Conservation (phyloP, 2,888 invertebrate species). For the Zaprionus lineosus region DNA sequence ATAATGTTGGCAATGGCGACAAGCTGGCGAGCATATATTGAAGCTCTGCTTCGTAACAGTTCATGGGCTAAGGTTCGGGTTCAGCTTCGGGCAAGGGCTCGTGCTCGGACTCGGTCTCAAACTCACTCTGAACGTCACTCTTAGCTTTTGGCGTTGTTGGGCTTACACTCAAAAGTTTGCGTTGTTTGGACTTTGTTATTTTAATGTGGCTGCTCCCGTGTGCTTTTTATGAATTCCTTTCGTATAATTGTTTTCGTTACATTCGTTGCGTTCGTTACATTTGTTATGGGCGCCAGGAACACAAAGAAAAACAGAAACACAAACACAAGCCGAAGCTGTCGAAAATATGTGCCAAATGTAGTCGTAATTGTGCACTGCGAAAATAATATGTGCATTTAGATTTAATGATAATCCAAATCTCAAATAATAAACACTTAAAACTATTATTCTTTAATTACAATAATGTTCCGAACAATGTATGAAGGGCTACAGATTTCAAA, state of each 20-base stretch:
- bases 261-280: constrained; percentile 49
- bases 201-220: constrained; percentile 59
- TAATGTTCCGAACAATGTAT: too few species aligned
- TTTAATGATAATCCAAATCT: too few species aligned
- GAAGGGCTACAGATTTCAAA: too few species aligned
- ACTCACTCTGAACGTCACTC: constrained; percentile 20
- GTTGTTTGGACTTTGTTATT: constrained; percentile 74
- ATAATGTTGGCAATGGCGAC: constrained; percentile 61
- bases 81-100: constrained; percentile 11
- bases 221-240: constrained; percentile 66
- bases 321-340: constrained; percentile 15
- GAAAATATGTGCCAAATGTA: constrained; percentile 43
- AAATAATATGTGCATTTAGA: too few species aligned
- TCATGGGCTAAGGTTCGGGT: constrained; percentile 22
- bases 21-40: constrained; percentile 49
- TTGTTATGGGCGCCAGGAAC: constrained; percentile 64
- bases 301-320: constrained; percentile 11
- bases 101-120: constrained; percentile 14
- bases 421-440: too few species aligned
- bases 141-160: constrained; percentile 33
- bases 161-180: constrained; percentile 74
- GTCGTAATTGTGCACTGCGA: constrained; percentile 59
- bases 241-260: constrained; percentile 74
- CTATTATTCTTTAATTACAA: too few species aligned
- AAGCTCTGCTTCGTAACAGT: constrained; percentile 35